These are phyloP conservation scores for Oenanthe melanoleuca DNA, from an alignment of 2,113 vertebrate genomes.

Conservation along the genomic window DNA sequence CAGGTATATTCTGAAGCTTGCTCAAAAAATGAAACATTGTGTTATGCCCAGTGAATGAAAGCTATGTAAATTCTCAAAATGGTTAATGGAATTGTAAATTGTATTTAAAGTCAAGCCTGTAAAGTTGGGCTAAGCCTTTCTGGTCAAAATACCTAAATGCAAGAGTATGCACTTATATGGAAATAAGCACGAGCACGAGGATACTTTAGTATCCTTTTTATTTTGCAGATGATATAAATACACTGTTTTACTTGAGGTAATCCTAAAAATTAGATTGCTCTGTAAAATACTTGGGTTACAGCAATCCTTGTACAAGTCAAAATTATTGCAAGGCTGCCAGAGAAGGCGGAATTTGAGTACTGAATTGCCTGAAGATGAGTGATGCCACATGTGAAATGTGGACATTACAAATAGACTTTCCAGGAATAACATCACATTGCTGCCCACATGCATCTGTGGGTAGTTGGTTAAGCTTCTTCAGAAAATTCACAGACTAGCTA, in stretches of 20 bases:
- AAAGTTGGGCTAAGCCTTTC: not conserved
- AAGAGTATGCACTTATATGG: not conserved
- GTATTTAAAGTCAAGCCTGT: not conserved
- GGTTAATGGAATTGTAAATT: not conserved
- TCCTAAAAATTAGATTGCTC: not conserved
- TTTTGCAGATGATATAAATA: not conserved
- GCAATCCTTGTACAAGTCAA: not conserved
- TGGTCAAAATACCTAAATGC: not conserved
- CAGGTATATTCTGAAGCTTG: not conserved
- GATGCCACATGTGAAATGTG: not conserved
- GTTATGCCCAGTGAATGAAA: not conserved
- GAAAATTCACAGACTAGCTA: not conserved
- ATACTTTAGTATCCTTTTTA: not conserved
- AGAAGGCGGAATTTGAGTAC: not conserved
- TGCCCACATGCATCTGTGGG: not conserved
- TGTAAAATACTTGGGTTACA: not conserved
- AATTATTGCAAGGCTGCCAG: not conserved
- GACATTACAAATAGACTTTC: not conserved
- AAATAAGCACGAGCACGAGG: too few species aligned
- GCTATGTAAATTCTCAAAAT: not conserved
- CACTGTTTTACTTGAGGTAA: not conserved
- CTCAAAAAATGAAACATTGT: not conserved
- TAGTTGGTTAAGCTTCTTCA: not conserved
- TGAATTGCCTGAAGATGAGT: not conserved
- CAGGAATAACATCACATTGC: not conserved